Evolutionary conservation across 2,113 vertebrate species (phyloP), one percentile per base, ranked within the genome.

Genomic region (Dipodomys ordii): DNA sequence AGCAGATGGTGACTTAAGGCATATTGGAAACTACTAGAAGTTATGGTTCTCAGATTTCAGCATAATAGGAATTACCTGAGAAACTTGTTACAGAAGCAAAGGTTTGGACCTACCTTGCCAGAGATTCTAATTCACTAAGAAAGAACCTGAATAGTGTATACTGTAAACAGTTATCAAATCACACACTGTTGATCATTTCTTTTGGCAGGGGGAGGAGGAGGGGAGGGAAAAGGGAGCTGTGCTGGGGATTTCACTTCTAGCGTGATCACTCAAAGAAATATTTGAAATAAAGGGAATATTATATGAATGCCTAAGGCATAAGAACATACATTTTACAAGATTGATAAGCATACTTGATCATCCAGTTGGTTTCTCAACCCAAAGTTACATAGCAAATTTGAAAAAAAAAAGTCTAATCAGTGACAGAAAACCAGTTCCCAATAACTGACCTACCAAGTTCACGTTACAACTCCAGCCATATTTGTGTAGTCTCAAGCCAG

Each of bases 321-420:
- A 77, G 13, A 91, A 12, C 6, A 35, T 44, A 32, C 64, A 73
- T 49, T 57, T 73, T 78, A 28, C n/a, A 92, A 92, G 72, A 87
- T 32, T 32, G 30, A 79, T 77, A 88, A 27, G 12, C 30, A 73
- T 46, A 81, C 8, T 12, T 28, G 13, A n/a, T 19, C 60, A 46
- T 67, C 68, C 35, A 69, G 62, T 81, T 68, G 49, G 57, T 91
- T 86, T 78, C 32, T 32, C 53, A 82, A 22, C 19, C 10, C 44
- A 73, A 83, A 86, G 57, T 57, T 74, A 89, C 18, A 23, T 92
- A 19, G 71, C 68, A 28, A 57, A 72, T 74, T 78, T 32, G n/a
- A 92, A 95, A 93, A 92, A 95, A n/a, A 93, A 10, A 46, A 74
- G 71, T n/a, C 89, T 89, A 87, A 82, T 72, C 35, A 84, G 25